Conservation (phyloP, 2,797 vertebrate species). For the Pangasius macronema region DNA sequence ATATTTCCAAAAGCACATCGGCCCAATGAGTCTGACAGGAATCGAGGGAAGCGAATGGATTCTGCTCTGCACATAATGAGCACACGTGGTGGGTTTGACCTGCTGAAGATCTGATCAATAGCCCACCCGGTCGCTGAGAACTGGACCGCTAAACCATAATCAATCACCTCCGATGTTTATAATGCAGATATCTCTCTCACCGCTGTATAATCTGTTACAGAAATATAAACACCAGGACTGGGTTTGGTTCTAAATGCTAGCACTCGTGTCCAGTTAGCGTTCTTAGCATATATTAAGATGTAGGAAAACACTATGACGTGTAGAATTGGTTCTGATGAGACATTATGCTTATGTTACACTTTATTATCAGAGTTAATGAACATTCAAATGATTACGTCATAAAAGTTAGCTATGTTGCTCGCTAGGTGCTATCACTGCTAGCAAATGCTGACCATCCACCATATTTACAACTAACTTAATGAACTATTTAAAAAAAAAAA, state of each 20-base stretch:
- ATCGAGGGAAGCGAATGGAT: constrained; percentile 61
- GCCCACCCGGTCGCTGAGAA: background rate
- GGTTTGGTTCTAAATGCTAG: background rate
- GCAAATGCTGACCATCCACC: background rate
- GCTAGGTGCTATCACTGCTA: background rate
- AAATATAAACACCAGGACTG: background rate
- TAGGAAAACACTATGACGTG: background rate
- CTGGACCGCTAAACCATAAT: background rate
- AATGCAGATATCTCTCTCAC: background rate
- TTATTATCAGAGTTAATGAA: background rate
- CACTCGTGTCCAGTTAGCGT: background rate
- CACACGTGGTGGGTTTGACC: constrained; percentile 48
- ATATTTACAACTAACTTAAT: background rate
- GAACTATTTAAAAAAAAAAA: background rate
- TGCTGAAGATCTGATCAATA: constrained; percentile 26
- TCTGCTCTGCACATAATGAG: constrained; percentile 60
- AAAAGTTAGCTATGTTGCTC: background rate
- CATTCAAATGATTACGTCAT: background rate
- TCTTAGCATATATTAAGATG: background rate
- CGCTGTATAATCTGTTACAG: background rate
- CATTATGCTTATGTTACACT: background rate
- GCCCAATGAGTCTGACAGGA: constrained; percentile 43
- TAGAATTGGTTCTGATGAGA: background rate
- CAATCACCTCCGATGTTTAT: background rate
- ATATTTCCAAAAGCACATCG: constrained; percentile 51